These are phyloP conservation scores for Exephanes ischioxanthus DNA, from an alignment of 2,888 invertebrate species.

Conservation along the genomic window DNA sequence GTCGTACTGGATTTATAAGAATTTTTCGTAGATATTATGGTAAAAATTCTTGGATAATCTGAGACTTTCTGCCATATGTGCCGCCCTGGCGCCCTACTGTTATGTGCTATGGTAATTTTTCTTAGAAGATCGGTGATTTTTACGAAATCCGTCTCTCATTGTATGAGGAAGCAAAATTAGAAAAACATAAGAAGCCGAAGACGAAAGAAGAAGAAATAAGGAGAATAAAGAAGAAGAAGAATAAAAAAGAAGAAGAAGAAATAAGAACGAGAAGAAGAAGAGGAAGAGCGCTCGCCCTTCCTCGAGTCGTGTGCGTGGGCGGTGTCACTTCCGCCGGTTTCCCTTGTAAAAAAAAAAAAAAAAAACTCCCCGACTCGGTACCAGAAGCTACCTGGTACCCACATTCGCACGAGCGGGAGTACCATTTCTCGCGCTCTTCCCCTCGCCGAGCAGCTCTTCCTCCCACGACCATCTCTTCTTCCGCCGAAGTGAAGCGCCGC, in stretches of 20 bases:
- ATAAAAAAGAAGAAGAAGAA: conserved; percentile 10
- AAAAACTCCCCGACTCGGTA: neutral
- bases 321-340: conserved; percentile 38
- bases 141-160: too few relatives aligned
- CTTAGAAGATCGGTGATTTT: too few relatives aligned
- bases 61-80: too few relatives aligned
- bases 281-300: neutral
- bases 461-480: neutral
- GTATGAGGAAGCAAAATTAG: too few relatives aligned
- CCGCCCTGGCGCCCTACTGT: too few relatives aligned
- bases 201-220: neutral
- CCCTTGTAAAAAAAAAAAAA: neutral
- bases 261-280: neutral
- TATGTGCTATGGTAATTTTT: too few relatives aligned
- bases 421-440: neutral
- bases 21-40: too few relatives aligned
- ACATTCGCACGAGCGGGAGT: conserved; percentile 10
- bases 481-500: neutral
- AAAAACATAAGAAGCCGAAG: neutral
- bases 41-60: too few relatives aligned
- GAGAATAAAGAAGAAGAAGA: neutral
- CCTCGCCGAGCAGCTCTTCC: neutral
- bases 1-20: too few relatives aligned
- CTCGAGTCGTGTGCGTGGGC: conserved; percentile 11
- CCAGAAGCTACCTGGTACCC: conserved; percentile 1